Evolutionary conservation across 2,113 vertebrate genomes (phyloP).

Genomic region (Brachypteracias leptosomus): DNA sequence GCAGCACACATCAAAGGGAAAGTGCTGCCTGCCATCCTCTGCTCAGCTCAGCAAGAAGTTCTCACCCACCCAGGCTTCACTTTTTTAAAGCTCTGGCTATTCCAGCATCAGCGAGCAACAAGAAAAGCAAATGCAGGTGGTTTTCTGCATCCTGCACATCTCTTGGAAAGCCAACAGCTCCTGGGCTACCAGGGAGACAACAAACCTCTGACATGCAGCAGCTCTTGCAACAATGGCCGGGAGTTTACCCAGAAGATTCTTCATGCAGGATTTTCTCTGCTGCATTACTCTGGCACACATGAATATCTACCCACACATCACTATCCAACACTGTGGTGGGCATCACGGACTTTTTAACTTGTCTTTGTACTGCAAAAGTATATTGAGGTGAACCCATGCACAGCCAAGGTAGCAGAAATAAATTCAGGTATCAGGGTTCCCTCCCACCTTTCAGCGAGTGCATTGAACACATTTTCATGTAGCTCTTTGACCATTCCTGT

Average conservation of each 20-base stretch:
- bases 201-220: background rate
- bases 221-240: background rate
- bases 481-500: background rate
- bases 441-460: background rate
- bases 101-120: background rate
- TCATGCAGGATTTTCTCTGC: background rate
- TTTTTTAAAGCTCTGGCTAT: background rate
- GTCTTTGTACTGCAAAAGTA: background rate
- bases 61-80: background rate
- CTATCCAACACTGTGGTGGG: background rate
- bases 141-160: background rate
- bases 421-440: background rate
- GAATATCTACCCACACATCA: background rate
- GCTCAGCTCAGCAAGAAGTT: background rate
- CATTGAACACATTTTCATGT: background rate
- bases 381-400: background rate
- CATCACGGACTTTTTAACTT: background rate
- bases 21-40: background rate
- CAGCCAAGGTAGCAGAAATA: background rate
- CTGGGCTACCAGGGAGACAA: background rate
- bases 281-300: background rate
- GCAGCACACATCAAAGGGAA: slow-evolving; percentile 48
- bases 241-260: background rate
- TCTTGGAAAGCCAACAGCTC: background rate
- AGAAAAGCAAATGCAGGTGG: background rate